Conservation (phyloP, 2,797 vertebrate genomes). For the Galaxias olidus region DNA sequence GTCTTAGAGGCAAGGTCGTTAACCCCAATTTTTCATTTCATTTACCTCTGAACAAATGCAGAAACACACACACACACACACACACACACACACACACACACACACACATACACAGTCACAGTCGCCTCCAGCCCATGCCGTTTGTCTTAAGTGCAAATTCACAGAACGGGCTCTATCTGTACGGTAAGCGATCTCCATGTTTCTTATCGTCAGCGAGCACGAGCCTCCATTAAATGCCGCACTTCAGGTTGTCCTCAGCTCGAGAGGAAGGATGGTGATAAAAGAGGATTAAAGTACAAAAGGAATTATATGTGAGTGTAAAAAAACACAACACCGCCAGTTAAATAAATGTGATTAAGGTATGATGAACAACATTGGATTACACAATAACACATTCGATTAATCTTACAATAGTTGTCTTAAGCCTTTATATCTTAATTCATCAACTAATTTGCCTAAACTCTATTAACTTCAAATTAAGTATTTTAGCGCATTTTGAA, state of each 20-base stretch:
- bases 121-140: background rate
- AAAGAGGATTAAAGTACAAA: constrained; percentile 21
- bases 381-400: constrained; percentile 21
- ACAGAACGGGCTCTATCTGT: constrained; percentile 10
- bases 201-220: background rate
- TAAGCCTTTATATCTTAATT: background rate
- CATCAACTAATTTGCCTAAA: constrained; percentile 25
- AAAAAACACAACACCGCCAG: constrained; percentile 19
- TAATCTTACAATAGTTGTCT: background rate
- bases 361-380: constrained; percentile 30
- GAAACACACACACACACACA: background rate
- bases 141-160: constrained; percentile 8
- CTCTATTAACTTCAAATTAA: constrained; percentile 28
- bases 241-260: constrained; percentile 22
- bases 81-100: background rate
- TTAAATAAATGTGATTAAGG: constrained; percentile 22
- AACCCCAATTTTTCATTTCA: constrained; percentile 11
- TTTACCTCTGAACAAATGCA: too few species aligned
- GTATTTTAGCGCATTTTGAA: constrained; percentile 18
- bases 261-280: constrained; percentile 14
- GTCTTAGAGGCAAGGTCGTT: constrained; percentile 1
- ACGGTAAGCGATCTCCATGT: constrained; percentile 3
- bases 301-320: constrained; percentile 13
- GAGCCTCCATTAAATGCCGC: background rate
- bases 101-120: background rate